Percentiles rank a stretch among this genome's conserved stretches.
Evolutionary conservation across 1,140 invertebrate genomes (phyloP).

Genomic region (Drosophila saltans): DNA sequence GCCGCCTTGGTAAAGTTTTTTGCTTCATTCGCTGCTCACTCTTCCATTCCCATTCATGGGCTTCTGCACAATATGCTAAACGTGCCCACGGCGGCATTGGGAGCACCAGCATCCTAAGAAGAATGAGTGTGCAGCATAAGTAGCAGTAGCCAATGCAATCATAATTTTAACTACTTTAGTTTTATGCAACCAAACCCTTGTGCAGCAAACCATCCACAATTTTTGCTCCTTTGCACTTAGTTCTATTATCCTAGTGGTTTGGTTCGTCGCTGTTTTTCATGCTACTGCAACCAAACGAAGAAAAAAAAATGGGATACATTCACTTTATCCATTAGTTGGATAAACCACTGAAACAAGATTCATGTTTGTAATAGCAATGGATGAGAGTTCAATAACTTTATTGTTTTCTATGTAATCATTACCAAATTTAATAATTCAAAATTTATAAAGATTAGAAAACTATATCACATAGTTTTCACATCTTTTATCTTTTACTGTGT

Average conservation of each 20-base stretch:
- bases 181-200: slow-evolving; percentile 49
- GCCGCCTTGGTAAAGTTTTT: slow-evolving; percentile 20
- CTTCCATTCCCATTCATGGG: slow-evolving; percentile 68
- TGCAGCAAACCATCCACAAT: slow-evolving; percentile 7
- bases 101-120: slow-evolving; percentile 6
- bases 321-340: not conserved
- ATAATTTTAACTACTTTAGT: slow-evolving; percentile 80
- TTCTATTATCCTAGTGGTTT: slow-evolving; percentile 67
- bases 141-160: slow-evolving; percentile 66
- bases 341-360: too few relatives aligned
- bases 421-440: too few relatives aligned
- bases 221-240: slow-evolving; percentile 56
- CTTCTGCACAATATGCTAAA: slow-evolving; percentile 70
- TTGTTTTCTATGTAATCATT: too few relatives aligned
- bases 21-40: slow-evolving; percentile 19
- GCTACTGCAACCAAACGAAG: not conserved
- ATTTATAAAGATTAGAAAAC: too few relatives aligned
- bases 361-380: too few relatives aligned
- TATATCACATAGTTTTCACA: too few relatives aligned
- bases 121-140: slow-evolving; percentile 7
- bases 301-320: not conserved
- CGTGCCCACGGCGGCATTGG: slow-evolving; percentile 25
- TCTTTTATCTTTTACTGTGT: not conserved
- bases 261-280: slow-evolving; percentile 36
- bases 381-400: too few relatives aligned